phyloP scores from a whole-genome alignment of 2,888 invertebrate species.

The Keiferia lycopersicella region DNA sequence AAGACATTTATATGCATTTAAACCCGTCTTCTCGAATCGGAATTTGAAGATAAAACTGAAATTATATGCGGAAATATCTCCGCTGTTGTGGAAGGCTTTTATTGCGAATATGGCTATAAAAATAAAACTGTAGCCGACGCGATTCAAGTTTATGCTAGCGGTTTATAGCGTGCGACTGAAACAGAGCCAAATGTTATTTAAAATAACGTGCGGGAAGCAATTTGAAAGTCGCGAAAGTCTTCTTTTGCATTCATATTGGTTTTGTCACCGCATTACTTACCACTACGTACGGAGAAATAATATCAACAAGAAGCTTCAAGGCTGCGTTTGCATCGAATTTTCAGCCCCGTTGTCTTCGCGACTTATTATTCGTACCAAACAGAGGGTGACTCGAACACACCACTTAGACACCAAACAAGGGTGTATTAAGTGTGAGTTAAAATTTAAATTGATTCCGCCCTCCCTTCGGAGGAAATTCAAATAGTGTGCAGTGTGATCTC shows the following conservation, averaged over 20 bases:
- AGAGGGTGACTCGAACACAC: constrained; percentile 79
- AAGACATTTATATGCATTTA: constrained; percentile 42
- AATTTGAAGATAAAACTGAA: constrained; percentile 27
- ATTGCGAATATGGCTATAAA: constrained; percentile 24
- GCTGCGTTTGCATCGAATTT: constrained; percentile 47
- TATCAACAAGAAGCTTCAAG: constrained; percentile 19
- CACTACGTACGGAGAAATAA: constrained; percentile 26
- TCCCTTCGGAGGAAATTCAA: constrained; percentile 73
- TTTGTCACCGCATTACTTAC: constrained; percentile 13
- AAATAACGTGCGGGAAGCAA: constrained; percentile 17
- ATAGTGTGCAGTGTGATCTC: constrained; percentile 79
- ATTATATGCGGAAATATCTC: constrained; percentile 25
- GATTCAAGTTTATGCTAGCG: constrained; percentile 21
- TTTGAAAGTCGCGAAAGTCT: constrained; percentile 7
- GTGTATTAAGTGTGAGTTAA: constrained; percentile 81
- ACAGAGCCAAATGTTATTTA: constrained; percentile 22
- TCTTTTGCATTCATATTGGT: constrained; percentile 19
- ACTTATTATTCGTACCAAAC: constrained; percentile 76
- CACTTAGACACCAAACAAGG: constrained; percentile 82
- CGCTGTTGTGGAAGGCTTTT: constrained; percentile 23
- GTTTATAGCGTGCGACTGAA: constrained; percentile 22
- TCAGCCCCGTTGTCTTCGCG: constrained; percentile 68
- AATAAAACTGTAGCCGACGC: constrained; percentile 25
- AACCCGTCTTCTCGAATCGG: constrained; percentile 31
- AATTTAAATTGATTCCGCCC: constrained; percentile 81